Base-by-base conservation (phyloP, 2,888 invertebrate genomes). In the Linnaemya tessellans region DNA sequence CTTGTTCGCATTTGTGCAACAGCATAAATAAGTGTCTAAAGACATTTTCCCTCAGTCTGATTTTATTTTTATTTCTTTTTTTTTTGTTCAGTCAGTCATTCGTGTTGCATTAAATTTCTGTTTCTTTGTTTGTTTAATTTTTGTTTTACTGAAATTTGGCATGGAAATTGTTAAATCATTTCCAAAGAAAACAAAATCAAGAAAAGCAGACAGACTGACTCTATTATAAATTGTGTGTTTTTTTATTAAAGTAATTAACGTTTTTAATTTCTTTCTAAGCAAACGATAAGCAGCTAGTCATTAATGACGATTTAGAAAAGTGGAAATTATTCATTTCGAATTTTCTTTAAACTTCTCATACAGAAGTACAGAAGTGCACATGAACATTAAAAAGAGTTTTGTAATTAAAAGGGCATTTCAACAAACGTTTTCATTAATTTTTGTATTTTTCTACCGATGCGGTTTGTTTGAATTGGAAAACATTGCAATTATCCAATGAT, bases 121-220 rank as follows among this genome's bases (percentile, higher is more conserved):
- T 67, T 65, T 58, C 56, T 46, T 49, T 64, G 80, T 64, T 62
- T 64, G 46, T 70, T 70, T 71, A 38, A 70, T 54, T 35, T 18
- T 49, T 80, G 4, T 74, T 74, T 58, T 64, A n/a, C 30, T 35
- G 56, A 58, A 67, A 51, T 71, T 78, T 70, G 60, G 73, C 67
- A 35, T 83, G 78, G 70, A 83, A 79, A 83, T 67, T 84, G 60
- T 84, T 74, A 74, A 83, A 70, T 80, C 74, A 80, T 75, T 80
- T 84, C 11, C 60, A 70, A 25, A 64, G 0, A 51, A 73, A 54
- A 22, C 0, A 46, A 41, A 67, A 56, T 35, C 20, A 46, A 58
- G 30, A 30, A n/a, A 5, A 5, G 30, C 30, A 30, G 30, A 5
- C 30, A 54, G 9, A 60, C 77, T 71, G 65, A 74, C 64, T 79